Percentiles rank a stretch among this genome's conserved stretches.
Conservation (phyloP, 2,113 vertebrate species). For the Gyps fulvus region DNA sequence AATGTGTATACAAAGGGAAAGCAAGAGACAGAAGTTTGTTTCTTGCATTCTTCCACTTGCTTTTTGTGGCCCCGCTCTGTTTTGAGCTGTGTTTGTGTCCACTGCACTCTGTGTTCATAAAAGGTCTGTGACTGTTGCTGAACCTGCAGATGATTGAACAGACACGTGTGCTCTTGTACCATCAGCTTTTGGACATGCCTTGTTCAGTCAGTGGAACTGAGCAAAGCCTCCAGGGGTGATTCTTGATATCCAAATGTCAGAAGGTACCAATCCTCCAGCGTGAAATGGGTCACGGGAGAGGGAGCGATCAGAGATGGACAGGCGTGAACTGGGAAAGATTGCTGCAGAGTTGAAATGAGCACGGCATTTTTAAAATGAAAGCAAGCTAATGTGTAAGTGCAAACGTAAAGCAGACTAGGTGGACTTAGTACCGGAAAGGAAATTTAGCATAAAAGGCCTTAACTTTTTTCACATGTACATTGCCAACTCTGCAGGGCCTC, state of each 20-base stretch:
- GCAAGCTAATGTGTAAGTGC: background rate
- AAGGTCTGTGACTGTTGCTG: background rate
- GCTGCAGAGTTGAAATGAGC: background rate
- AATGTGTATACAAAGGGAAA: background rate
- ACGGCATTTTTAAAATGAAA: background rate
- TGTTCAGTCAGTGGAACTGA: background rate
- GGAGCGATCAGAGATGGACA: background rate
- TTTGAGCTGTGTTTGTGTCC: background rate
- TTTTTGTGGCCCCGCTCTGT: background rate
- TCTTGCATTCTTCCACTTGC: rapidly evolving
- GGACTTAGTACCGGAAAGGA: background rate
- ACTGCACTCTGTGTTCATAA: too few relatives aligned
- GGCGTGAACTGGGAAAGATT: background rate
- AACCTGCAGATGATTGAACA: background rate
- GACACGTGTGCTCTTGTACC: background rate
- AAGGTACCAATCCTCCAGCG: background rate
- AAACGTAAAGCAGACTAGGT: background rate
- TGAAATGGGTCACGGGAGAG: background rate
- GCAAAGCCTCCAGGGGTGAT: background rate
- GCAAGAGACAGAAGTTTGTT: background rate
- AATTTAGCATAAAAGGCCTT: background rate
- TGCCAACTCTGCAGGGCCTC: background rate
- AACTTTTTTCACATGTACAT: too few relatives aligned
- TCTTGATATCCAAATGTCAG: background rate
- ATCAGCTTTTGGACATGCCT: background rate